phyloP scores from a whole-genome alignment of 1,140 invertebrate genomes.

The Sarcophaga peregrina region DNA sequence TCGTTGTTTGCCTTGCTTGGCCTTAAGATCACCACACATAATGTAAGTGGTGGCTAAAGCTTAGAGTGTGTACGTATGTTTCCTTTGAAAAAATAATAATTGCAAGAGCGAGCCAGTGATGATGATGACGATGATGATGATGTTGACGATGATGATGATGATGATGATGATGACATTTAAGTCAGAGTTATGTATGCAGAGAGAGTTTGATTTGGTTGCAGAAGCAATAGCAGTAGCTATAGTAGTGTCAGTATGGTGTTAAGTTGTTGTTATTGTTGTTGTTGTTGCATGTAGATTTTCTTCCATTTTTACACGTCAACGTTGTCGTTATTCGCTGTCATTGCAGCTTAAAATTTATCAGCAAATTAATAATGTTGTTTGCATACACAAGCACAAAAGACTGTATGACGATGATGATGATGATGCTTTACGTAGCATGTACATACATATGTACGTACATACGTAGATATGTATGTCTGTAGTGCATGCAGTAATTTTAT shows the following conservation, averaged over 20 bases:
- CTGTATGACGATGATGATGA: no score
- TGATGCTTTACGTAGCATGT: background rate
- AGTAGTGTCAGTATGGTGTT: background rate
- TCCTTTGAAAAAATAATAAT: background rate
- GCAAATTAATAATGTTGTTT: constrained; percentile 32
- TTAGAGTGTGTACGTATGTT: background rate
- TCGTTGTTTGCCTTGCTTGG: background rate
- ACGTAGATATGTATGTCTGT: no score
- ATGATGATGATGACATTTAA: constrained; percentile 18
- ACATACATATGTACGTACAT: background rate
- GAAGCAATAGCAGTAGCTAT: background rate
- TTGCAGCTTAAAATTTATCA: constrained; percentile 36
- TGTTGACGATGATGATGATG: background rate
- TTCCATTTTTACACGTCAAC: constrained; percentile 32
- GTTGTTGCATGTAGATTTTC: background rate
- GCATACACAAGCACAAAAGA: background rate
- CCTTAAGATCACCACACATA: background rate
- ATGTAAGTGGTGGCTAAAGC: background rate
- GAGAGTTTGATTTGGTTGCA: background rate
- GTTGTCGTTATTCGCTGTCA: constrained; percentile 32
- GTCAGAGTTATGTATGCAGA: background rate
- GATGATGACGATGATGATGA: background rate
- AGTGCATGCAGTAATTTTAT: background rate
- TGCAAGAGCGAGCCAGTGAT: background rate
- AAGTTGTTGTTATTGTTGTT: background rate